A percentile compares a stretch with the other conserved stretches of the same genome.
Evolutionary conservation across 2,888 invertebrate genomes (phyloP).

Genomic region (Corbicula japonica): DNA sequence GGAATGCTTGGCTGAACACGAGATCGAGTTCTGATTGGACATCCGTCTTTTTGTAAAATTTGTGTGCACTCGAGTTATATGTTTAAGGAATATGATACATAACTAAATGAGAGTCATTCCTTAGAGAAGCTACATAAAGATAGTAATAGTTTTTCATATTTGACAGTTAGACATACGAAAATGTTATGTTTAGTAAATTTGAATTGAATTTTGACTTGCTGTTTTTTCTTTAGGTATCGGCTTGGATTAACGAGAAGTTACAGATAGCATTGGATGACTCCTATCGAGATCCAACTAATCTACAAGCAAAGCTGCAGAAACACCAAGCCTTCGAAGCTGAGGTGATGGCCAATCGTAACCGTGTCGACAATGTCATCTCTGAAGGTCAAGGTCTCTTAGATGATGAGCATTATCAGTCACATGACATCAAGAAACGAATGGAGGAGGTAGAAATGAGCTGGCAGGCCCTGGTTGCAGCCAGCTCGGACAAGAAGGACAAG

Average conservation of each 20-base stretch:
- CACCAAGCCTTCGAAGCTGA: constrained; percentile 98
- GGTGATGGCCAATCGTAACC: constrained; percentile 94
- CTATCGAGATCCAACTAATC: constrained; percentile 97
- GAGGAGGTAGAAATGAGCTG: constrained; percentile 95
- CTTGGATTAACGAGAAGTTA: constrained; percentile 97
- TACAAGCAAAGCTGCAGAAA: constrained; percentile 98
- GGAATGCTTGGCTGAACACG: too few relatives aligned
- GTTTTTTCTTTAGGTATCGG: constrained; percentile 85
- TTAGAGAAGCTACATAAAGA: background rate
- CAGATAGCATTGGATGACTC: constrained; percentile 97
- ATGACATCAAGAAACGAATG: constrained; percentile 93
- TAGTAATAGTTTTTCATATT: background rate
- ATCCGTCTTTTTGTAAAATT: too few relatives aligned
- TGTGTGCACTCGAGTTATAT: too few relatives aligned
- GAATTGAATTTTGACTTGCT: background rate
- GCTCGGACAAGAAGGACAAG: constrained; percentile 93
- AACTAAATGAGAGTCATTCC: too few relatives aligned
- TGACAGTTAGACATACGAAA: too few relatives aligned
- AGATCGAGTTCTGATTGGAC: too few relatives aligned
- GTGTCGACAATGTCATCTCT: constrained; percentile 93
- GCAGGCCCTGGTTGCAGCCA: constrained; percentile 94
- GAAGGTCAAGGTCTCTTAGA: constrained; percentile 88
- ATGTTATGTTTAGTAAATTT: too few relatives aligned
- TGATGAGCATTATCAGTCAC: constrained; percentile 93
- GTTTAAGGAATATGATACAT: too few relatives aligned